phyloP scores from a whole-genome alignment of 2,888 invertebrate genomes.

The Agrotis puta region DNA sequence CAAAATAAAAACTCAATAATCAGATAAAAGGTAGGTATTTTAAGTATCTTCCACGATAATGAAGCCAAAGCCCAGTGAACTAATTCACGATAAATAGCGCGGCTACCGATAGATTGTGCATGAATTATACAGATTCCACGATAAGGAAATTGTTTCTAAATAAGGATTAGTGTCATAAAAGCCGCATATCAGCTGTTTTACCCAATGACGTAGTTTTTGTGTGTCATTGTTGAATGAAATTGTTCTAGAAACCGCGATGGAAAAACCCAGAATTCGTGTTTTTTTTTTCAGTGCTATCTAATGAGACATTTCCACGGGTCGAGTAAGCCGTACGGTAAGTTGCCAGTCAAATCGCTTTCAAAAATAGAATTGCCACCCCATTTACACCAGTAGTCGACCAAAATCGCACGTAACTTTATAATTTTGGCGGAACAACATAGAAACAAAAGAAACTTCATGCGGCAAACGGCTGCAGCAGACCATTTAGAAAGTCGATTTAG shows the following conservation, averaged over 20 bases:
- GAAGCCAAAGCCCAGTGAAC: constrained; percentile 47
- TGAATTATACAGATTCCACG: constrained; percentile 5
- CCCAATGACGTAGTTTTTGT: not conserved
- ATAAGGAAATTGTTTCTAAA: constrained; percentile 13
- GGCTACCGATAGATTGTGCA: not conserved
- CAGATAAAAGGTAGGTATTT: constrained; percentile 14
- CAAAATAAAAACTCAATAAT: not conserved
- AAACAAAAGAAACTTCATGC: too few species aligned
- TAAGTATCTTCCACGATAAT: constrained; percentile 5
- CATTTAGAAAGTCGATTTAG: too few species aligned
- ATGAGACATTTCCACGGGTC: too few species aligned
- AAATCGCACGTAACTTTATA: too few species aligned
- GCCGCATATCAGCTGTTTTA: constrained; percentile 2
- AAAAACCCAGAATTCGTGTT: not conserved
- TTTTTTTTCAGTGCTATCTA: not conserved
- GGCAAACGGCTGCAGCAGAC: too few species aligned
- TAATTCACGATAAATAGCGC: constrained; percentile 33
- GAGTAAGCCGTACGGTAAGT: too few species aligned
- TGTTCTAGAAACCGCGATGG: constrained; percentile 25
- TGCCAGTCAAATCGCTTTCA: too few species aligned
- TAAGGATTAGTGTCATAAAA: constrained; percentile 13
- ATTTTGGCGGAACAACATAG: too few species aligned
- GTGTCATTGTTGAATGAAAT: constrained; percentile 1
- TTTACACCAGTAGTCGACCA: too few species aligned
- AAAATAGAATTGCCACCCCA: too few species aligned